phyloP scores from a whole-genome alignment of 2,113 vertebrate species.

The Ptyas mucosa region DNA sequence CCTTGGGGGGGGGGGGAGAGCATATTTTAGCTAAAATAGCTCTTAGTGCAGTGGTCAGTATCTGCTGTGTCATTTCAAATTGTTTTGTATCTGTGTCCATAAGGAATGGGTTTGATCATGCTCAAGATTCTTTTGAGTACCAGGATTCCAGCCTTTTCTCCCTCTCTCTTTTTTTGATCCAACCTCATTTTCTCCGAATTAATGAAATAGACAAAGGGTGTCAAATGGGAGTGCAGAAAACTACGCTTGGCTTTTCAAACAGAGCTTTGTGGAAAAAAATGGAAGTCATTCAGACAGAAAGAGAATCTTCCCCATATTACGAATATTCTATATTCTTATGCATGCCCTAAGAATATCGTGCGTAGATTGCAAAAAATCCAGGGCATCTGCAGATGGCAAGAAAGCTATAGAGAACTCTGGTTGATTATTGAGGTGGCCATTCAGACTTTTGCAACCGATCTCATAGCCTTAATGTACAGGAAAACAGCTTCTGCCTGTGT shows the following conservation, averaged over 20 bases:
- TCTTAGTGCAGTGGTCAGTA: background rate
- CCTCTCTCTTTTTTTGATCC: background rate
- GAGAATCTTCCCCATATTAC: background rate
- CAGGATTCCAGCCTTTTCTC: background rate
- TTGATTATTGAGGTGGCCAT: background rate
- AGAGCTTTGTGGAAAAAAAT: background rate
- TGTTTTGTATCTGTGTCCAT: background rate
- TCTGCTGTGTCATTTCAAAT: background rate
- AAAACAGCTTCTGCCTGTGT: background rate
- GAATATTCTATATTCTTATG: background rate
- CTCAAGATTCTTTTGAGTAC: background rate
- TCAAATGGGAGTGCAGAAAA: background rate
- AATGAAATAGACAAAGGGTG: background rate
- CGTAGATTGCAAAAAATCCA: background rate
- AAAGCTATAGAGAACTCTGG: background rate
- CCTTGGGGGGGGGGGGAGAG: background rate
- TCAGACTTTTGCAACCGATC: background rate
- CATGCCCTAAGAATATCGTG: background rate
- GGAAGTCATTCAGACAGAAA: background rate
- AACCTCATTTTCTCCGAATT: background rate
- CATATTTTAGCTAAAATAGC: background rate
- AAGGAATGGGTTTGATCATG: background rate
- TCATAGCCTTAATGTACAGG: background rate
- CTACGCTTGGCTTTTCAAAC: background rate
- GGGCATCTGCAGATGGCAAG: background rate